Conservation (phyloP, 2,113 vertebrate genomes). For the Progne subis region DNA sequence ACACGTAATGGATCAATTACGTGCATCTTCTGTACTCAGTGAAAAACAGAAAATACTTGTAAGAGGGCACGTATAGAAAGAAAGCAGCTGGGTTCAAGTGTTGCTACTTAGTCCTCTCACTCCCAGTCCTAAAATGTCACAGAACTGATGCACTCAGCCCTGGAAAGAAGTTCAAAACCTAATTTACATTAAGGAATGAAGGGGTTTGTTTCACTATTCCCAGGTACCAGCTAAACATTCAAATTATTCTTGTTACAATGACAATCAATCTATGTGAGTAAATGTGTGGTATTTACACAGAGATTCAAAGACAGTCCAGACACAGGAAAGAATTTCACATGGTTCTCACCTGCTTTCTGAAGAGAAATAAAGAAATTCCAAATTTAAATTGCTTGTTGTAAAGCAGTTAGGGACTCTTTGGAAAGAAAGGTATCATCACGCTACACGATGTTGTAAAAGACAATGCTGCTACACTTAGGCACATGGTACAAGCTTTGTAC, state of each 20-base stretch:
- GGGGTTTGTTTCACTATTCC: not conserved
- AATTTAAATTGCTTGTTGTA: not conserved
- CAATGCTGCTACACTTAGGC: not conserved
- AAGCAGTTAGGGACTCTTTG: not conserved
- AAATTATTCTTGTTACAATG: not conserved
- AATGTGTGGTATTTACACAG: not conserved
- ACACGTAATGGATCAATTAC: not conserved
- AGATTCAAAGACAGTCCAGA: not conserved
- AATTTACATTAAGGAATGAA: not conserved
- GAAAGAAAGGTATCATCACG: not conserved
- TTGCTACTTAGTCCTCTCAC: not conserved
- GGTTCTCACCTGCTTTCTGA: not conserved
- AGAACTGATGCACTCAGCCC: not conserved
- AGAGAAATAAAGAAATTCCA: not conserved
- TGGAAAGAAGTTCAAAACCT: not conserved
- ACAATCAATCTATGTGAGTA: not conserved
- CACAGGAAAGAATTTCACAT: not conserved
- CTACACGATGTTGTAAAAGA: not conserved
- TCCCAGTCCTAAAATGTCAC: not conserved
- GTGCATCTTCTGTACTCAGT: not conserved
- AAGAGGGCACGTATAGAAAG: not conserved
- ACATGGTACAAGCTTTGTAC: slow-evolving; percentile 59
- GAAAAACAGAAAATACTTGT: not conserved
- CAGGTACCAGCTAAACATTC: not conserved
- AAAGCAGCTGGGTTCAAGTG: not conserved